Evolutionary conservation across 2,113 vertebrate genomes (phyloP), one percentile per base, ranked within the genome.

Genomic region (Chiloscyllium plagiosum): DNA sequence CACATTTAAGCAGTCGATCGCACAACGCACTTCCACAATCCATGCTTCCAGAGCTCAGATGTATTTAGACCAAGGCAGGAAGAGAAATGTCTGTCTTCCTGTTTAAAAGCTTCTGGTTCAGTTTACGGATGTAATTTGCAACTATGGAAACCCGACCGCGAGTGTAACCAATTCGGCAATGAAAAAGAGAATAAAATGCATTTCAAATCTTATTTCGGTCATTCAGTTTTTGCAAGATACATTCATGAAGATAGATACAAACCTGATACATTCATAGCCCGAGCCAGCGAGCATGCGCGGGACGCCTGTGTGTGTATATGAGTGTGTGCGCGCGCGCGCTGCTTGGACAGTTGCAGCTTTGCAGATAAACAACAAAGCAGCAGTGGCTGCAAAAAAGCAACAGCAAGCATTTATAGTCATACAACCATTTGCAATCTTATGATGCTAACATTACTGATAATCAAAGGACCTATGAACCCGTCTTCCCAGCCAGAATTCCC

Each of bases 401-500:
- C 0, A 37, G 1, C n/a, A 83, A 66, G 26, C 1, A 10, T 33
- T 10, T 33, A 17, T 33, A 56, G 6, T 33, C 42, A 42, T 20
- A 42, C 1, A 29, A 2, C 1, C 8, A 76, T 26, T 10, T 89
- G 29, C 26, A 29, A 61, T 24, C 3, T 66, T 66, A 93, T 29
- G 87, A 22, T 37, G 33, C 47, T 17, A 72, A 33, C 47, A 19
- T 95, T 50, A 76, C 68, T 50, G 42, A 52, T 19, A 50, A 17
- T 52, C 42, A 95, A 72, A 33, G 37, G n/a, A n/a, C 56, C 33
- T 22, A 37, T 17, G 19, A 66, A 66, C 89, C 89, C 68, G 10
- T 1, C 12, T 72, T 42, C 50, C 93, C 68, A 95, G 93, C 68
- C 93, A 65, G 68, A 95, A 95, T 72, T 42, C 93, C 93, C 66